Evolutionary conservation across 2,888 invertebrate species (phyloP).

Genomic region (Physocephala rufipes): DNA sequence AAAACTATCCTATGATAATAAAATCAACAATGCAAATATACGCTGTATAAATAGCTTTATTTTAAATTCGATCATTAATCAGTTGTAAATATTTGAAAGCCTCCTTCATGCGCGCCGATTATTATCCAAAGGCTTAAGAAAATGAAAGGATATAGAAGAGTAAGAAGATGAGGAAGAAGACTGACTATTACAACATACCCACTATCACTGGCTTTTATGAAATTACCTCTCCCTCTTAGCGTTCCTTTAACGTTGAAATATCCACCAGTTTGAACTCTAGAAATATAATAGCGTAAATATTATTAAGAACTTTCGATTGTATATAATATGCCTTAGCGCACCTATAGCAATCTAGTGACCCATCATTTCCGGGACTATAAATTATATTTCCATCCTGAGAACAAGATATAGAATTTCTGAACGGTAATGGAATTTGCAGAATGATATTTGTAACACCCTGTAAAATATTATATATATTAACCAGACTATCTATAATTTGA

Average conservation of each 20-base stretch:
- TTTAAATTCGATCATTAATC: constrained; percentile 42
- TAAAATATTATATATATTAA: not conserved
- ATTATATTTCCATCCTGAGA: constrained; percentile 57
- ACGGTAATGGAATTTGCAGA: constrained; percentile 62
- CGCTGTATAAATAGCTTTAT: constrained; percentile 40
- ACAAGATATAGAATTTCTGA: constrained; percentile 60
- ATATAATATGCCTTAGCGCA: constrained; percentile 29
- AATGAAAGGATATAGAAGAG: constrained; percentile 34
- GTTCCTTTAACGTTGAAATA: constrained; percentile 55
- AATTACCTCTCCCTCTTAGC: constrained; percentile 60
- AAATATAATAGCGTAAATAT: too few species aligned
- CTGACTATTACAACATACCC: constrained; percentile 51
- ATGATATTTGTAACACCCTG: constrained; percentile 56
- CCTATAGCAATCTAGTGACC: constrained; percentile 59
- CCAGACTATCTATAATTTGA: not conserved
- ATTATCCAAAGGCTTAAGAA: constrained; percentile 62
- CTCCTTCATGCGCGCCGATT: constrained; percentile 59
- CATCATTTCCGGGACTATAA: constrained; percentile 59
- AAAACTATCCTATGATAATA: constrained; percentile 26
- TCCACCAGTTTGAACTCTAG: constrained; percentile 53
- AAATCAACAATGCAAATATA: not conserved
- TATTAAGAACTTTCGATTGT: too few species aligned
- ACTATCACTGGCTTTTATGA: constrained; percentile 62
- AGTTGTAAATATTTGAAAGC: constrained; percentile 60
- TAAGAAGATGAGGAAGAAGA: not conserved